phyloP scores from a whole-genome alignment of 2,888 invertebrate species.

The Linyphia triangularis region DNA sequence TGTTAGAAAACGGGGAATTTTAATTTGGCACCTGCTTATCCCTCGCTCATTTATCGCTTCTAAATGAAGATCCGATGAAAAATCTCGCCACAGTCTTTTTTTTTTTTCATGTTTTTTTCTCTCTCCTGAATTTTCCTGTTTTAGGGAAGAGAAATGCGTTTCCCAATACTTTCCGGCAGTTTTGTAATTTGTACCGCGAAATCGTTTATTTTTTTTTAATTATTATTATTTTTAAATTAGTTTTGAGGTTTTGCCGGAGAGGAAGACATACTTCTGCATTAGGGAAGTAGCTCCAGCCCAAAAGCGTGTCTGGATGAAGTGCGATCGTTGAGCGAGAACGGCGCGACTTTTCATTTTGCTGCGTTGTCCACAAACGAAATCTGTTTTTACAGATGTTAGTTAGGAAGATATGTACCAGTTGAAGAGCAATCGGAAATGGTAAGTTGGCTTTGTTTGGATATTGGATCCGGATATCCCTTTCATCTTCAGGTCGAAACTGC shows the following conservation, averaged over 20 bases:
- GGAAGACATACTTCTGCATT: slow-evolving; percentile 11
- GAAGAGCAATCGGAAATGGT: neutral
- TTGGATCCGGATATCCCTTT: neutral
- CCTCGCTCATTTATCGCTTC: slow-evolving; percentile 48
- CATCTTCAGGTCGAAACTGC: neutral
- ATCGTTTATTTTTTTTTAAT: slow-evolving; percentile 2
- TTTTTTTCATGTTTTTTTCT: neutral
- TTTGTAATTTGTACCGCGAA: neutral
- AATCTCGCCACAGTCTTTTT: slow-evolving; percentile 44
- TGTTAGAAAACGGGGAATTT: slow-evolving; percentile 59
- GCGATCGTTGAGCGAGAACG: neutral
- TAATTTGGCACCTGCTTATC: slow-evolving; percentile 65
- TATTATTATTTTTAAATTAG: slow-evolving; percentile 20
- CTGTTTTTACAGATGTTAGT: neutral
- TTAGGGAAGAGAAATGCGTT: slow-evolving; percentile 26
- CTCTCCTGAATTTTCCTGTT: neutral
- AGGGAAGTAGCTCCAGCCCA: neutral
- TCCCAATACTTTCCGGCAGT: slow-evolving; percentile 62
- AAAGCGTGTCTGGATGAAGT: neutral
- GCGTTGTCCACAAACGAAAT: neutral
- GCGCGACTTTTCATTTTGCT: neutral
- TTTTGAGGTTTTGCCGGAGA: neutral
- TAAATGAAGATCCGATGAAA: slow-evolving; percentile 72
- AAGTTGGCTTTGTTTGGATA: neutral
- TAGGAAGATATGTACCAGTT: neutral